These are phyloP conservation scores for Anolis apletophallus DNA, from an alignment of 2,797 vertebrate species.

Conservation along the genomic window DNA sequence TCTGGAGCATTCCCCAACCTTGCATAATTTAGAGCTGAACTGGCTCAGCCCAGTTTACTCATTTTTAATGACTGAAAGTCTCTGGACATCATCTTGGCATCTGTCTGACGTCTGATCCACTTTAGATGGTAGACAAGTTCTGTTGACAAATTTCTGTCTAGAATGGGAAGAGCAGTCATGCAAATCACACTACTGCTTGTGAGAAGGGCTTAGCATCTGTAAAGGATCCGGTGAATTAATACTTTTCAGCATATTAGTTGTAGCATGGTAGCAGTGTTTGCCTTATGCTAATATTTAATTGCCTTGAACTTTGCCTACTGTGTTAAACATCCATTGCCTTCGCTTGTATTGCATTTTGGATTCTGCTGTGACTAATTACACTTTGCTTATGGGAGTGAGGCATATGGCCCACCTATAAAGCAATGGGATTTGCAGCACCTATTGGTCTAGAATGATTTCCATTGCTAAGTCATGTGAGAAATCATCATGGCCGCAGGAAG, in stretches of 20 bases:
- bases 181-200: neutral
- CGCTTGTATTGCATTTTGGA: constrained; percentile 2
- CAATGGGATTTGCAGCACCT: neutral
- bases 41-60: too few relatives aligned
- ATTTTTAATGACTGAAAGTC: too few relatives aligned
- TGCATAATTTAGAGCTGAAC: too few relatives aligned
- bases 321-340: constrained; percentile 6
- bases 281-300: constrained; percentile 21
- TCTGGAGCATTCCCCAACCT: too few relatives aligned
- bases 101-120: too few relatives aligned
- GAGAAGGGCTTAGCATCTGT: neutral
- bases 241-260: constrained; percentile 20
- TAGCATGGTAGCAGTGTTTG: neutral
- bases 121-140: too few relatives aligned
- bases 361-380: constrained; percentile 37
- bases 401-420: constrained; percentile 15
- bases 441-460: constrained; percentile 25
- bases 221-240: neutral
- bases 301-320: constrained; percentile 18
- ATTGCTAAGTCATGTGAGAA: constrained; percentile 32
- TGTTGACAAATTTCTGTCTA: neutral
- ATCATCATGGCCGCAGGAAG: constrained; percentile 10
- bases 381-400: constrained; percentile 20
- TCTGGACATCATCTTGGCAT: too few relatives aligned
- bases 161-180: neutral